Evolutionary conservation across 1,140 invertebrate species (phyloP), one percentile per base, ranked within the genome.

Genomic region (Phortica variegata): DNA sequence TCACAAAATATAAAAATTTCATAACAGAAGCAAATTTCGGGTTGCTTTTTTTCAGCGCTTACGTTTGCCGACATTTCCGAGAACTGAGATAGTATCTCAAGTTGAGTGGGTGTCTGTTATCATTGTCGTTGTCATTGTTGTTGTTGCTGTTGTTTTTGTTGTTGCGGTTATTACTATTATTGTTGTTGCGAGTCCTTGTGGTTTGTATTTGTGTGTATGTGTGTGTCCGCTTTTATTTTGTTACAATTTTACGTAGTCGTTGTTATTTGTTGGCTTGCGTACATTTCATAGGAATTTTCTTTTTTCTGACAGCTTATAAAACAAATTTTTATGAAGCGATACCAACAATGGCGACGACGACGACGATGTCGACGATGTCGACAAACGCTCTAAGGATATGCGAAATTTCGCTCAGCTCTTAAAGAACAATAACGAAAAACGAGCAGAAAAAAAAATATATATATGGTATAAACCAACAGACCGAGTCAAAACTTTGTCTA

Each of bases 261-360:
- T 1, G 31, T 23, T 9, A 20, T 40, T 23, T n/a, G 13, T 19
- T 18, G 23, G 12, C 41, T 38, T 8, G 12, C 19, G 4, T 16
- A 37, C 21, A 33, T 38, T 3, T 40, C 8, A 16, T 45, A 37
- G 6, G 6, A 29, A 4, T 34, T 47, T 18, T 57, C 49, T 57
- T 40, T 31, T 58, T 36, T 55, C 41, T 53, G 54, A 52, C 49
- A 59, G 62, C 56, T 54, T 50, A 65, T 65, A 65, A 61, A 66
- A 57, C 58, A 65, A 65, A 65, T 65, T 65, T 65, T 65, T 65
- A 65, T 65, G 58, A 65, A 65, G 61, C 58, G 49, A 26, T 6
- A n/a, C n/a, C n/a, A n/a, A n/a, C n/a, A n/a, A n/a, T n/a, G n/a
- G n/a, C n/a, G n/a, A n/a, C 52, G 41, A 51, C 47, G 57, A 43